Evolutionary conservation across 2,113 vertebrate species (phyloP).

Genomic region (Hippotragus niger): DNA sequence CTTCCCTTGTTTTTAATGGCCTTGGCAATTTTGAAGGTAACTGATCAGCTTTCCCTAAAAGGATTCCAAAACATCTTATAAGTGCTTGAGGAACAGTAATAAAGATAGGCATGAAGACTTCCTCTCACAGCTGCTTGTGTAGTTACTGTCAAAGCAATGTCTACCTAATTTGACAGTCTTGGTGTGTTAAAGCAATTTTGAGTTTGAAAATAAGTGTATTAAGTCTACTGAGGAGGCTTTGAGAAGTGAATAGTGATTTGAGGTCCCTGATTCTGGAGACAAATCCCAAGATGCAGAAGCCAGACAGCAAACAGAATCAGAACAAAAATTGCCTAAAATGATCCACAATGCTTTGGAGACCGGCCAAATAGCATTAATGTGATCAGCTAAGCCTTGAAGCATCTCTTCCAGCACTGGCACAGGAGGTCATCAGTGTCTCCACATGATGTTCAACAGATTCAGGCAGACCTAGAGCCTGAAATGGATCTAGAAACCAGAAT

Average conservation of each 20-base stretch:
- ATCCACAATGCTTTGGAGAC: constrained; percentile 96
- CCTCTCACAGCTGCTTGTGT: constrained; percentile 82
- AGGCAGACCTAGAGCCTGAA: constrained; percentile 82
- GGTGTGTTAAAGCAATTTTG: constrained; percentile 79
- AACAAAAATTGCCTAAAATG: constrained; percentile 95
- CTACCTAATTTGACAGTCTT: constrained; percentile 83
- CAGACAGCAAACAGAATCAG: constrained; percentile 91
- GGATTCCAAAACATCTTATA: background rate
- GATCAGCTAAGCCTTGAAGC: constrained; percentile 96
- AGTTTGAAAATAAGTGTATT: constrained; percentile 78
- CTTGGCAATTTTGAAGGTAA: background rate
- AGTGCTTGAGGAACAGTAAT: background rate
- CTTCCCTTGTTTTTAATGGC: background rate
- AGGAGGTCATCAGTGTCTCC: constrained; percentile 94
- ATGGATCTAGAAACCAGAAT: constrained; percentile 80
- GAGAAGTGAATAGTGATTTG: constrained; percentile 86
- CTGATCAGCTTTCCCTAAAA: background rate
- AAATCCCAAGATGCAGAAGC: constrained; percentile 86
- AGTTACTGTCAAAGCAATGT: constrained; percentile 83
- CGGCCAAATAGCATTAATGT: constrained; percentile 87
- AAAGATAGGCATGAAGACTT: constrained; percentile 84
- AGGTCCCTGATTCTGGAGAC: constrained; percentile 93
- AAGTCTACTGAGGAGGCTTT: constrained; percentile 83
- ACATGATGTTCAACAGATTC: constrained; percentile 87
- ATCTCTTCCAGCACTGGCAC: constrained; percentile 97